These are phyloP conservation scores for Hemistola chrysoprasaria DNA, from an alignment of 2,888 invertebrate genomes.

Conservation along the genomic window DNA sequence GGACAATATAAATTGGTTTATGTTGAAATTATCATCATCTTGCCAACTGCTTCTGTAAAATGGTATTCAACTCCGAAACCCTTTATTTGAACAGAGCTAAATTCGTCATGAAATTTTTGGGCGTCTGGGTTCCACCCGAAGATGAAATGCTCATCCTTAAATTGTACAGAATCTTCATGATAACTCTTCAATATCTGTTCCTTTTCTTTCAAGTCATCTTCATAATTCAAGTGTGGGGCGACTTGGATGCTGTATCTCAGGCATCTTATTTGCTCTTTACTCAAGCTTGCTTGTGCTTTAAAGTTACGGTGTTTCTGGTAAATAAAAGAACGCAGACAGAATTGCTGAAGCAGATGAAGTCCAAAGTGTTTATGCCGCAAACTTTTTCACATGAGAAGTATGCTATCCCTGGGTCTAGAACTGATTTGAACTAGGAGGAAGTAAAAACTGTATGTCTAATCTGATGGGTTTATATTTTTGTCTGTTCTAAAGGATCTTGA, in stretches of 20 bases:
- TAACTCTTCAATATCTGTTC: constrained; percentile 59
- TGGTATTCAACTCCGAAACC: constrained; percentile 40
- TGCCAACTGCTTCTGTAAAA: constrained; percentile 11
- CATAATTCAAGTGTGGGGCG: constrained; percentile 65
- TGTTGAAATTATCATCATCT: too few relatives aligned
- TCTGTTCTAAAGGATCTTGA: constrained; percentile 44
- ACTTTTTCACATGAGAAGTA: constrained; percentile 53
- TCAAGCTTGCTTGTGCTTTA: constrained; percentile 69
- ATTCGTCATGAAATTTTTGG: constrained; percentile 63
- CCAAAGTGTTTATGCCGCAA: constrained; percentile 54
- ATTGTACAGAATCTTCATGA: constrained; percentile 50
- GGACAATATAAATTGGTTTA: too few relatives aligned
- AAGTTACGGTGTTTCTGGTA: constrained; percentile 60
- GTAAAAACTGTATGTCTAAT: too few relatives aligned
- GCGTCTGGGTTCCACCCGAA: constrained; percentile 58
- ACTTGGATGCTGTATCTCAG: constrained; percentile 65
- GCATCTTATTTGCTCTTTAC: constrained; percentile 67
- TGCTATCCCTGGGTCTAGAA: too few relatives aligned
- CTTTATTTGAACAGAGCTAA: constrained; percentile 62
- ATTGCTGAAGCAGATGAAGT: constrained; percentile 53
- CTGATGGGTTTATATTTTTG: neutral
- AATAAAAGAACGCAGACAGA: constrained; percentile 49
- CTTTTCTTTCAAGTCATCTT: constrained; percentile 63
- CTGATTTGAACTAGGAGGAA: too few relatives aligned
- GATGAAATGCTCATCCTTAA: constrained; percentile 42